Percentiles rank a stretch among this genome's conserved stretches.
These are phyloP conservation scores for Polyommatus iphigenia DNA, from an alignment of 2,888 invertebrate species.

Conservation along the genomic window DNA sequence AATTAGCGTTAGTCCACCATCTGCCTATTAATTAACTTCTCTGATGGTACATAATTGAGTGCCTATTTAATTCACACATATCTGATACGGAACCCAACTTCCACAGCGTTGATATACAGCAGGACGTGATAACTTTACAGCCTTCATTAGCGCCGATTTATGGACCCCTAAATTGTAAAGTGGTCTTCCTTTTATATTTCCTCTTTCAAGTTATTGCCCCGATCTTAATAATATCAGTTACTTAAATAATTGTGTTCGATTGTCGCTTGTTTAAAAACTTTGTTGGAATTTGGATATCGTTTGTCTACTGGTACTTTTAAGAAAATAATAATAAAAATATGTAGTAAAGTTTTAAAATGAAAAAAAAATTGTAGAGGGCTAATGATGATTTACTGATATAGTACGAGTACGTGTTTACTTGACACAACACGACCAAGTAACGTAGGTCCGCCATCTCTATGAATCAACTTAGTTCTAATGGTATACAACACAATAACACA, in stretches of 20 bases:
- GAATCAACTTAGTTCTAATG: not conserved
- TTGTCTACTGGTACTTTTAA: too few species aligned
- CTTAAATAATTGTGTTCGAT: too few species aligned
- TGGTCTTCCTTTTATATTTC: not conserved
- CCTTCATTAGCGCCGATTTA: not conserved
- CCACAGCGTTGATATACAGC: not conserved
- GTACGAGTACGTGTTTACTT: not conserved
- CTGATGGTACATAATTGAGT: not conserved
- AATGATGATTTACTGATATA: not conserved
- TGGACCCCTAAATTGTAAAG: not conserved
- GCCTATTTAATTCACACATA: not conserved
- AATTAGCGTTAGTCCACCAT: too few species aligned
- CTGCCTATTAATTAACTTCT: too few species aligned
- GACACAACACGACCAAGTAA: not conserved
- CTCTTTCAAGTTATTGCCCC: not conserved
- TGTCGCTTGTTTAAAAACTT: too few species aligned
- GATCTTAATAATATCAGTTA: not conserved
- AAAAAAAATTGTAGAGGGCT: not conserved
- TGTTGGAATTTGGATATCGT: not conserved
- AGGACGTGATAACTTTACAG: constrained; percentile 1
- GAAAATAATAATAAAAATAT: too few species aligned
- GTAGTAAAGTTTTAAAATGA: too few species aligned
- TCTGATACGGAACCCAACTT: not conserved
- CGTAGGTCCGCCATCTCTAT: not conserved
- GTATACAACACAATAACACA: not conserved